Conservation (phyloP, 1,140 invertebrate genomes). For the Carposina sasakii region DNA sequence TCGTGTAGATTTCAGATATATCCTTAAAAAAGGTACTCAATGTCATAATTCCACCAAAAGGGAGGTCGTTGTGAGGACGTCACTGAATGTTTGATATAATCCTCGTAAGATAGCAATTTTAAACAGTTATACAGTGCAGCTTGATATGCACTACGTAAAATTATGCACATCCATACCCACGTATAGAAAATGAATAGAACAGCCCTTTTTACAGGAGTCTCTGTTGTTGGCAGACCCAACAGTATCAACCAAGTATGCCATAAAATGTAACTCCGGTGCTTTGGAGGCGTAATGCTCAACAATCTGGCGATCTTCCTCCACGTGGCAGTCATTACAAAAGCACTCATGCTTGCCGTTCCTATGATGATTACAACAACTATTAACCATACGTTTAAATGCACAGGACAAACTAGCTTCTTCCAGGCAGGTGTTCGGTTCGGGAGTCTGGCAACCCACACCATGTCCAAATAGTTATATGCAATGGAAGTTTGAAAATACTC, state of each 20-base stretch:
- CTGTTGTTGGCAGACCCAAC: conserved; percentile 37
- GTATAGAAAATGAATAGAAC: conserved; percentile 27
- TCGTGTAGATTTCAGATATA: conserved; percentile 30
- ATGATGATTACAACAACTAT: conserved; percentile 35
- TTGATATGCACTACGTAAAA: conserved; percentile 43
- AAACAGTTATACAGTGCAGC: conserved; percentile 36
- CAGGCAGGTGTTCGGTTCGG: conserved; percentile 32
- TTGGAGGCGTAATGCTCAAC: conserved; percentile 27
- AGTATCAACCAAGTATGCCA: conserved; percentile 43
- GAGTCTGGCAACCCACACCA: conserved; percentile 40
- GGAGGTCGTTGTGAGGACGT: conserved; percentile 24
- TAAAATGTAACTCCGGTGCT: conserved; percentile 39
- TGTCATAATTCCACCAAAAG: conserved; percentile 33
- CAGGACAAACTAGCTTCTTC: conserved; percentile 47
- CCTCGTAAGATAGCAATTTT: conserved; percentile 29
- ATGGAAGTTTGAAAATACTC: conserved; percentile 49
- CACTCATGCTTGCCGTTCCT: conserved; percentile 27
- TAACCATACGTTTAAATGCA: conserved; percentile 29
- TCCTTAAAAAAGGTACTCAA: conserved; percentile 37
- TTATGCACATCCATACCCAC: conserved; percentile 48
- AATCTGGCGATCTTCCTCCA: conserved; percentile 27
- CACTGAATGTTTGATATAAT: conserved; percentile 26
- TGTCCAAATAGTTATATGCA: conserved; percentile 46
- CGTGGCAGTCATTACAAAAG: conserved; percentile 21
- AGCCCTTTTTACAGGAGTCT: conserved; percentile 26